These are phyloP conservation scores for Pseudomyrmex sp. DNA, from an alignment of 1,140 invertebrate species.

Conservation along the genomic window DNA sequence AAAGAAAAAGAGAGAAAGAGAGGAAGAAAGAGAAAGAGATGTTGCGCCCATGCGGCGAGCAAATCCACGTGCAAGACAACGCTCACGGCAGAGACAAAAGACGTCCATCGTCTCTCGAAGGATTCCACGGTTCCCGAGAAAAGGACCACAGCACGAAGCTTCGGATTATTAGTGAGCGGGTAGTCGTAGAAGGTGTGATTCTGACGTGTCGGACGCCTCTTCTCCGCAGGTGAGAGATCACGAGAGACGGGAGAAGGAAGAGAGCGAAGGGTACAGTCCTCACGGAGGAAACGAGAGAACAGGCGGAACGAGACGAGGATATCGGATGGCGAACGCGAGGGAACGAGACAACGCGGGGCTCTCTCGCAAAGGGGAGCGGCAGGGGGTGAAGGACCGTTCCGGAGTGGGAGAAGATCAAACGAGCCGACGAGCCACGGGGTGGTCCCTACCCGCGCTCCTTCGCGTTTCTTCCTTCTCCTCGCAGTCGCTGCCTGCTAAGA, in stretches of 20 bases:
- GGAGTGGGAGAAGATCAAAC: slow-evolving; percentile 85
- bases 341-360: slow-evolving; percentile 55
- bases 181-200: slow-evolving; percentile 84
- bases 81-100: slow-evolving; percentile 65
- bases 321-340: slow-evolving; percentile 8
- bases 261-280: slow-evolving; percentile 10
- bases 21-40: too few relatives aligned
- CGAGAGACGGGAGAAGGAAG: slow-evolving; percentile 58
- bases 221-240: slow-evolving; percentile 80
- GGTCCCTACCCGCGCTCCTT: slow-evolving; percentile 82
- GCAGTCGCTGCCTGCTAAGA: slow-evolving; percentile 67
- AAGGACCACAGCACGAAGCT: slow-evolving; percentile 69
- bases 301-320: slow-evolving; percentile 20
- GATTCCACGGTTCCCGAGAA: slow-evolving; percentile 72
- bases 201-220: slow-evolving; percentile 82
- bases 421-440: slow-evolving; percentile 85
- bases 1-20: too few relatives aligned
- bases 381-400: slow-evolving; percentile 67
- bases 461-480: slow-evolving; percentile 68
- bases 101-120: slow-evolving; percentile 47
- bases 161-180: slow-evolving; percentile 80
- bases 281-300: slow-evolving; percentile 17
- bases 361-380: slow-evolving; percentile 41
- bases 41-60: slow-evolving; percentile 11
- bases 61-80: slow-evolving; percentile 27